These are phyloP conservation scores for Acarapis woodi DNA, from an alignment of 1,140 invertebrate species.

Conservation along the genomic window DNA sequence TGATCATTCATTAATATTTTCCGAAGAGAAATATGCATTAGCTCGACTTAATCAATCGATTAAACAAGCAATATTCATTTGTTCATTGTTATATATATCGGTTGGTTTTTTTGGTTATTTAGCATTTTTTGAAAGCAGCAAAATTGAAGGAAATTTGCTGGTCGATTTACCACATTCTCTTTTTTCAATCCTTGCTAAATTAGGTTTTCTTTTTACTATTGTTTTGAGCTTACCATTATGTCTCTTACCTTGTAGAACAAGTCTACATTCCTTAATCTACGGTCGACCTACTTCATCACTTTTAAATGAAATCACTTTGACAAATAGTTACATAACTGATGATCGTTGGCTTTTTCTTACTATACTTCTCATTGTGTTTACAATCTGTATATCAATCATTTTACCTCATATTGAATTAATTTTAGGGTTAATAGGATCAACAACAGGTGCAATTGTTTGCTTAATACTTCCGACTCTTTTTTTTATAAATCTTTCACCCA, in stretches of 20 bases:
- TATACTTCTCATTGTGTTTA: conserved; percentile 12
- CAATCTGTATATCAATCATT: conserved; percentile 22
- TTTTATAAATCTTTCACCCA: conserved; percentile 22
- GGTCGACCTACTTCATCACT: background rate
- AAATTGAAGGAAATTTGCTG: conserved; percentile 53
- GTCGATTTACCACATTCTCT: conserved; percentile 47
- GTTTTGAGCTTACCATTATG: conserved; percentile 84
- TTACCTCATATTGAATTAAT: conserved; percentile 73
- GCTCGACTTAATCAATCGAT: conserved; percentile 66
- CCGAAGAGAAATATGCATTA: conserved; percentile 46
- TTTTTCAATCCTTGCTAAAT: conserved; percentile 54
- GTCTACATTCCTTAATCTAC: conserved; percentile 53
- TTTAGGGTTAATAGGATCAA: conserved; percentile 64
- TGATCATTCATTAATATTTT: conserved; percentile 24
- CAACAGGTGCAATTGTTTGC: conserved; percentile 75
- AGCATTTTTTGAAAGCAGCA: conserved; percentile 41
- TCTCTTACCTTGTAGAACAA: conserved; percentile 79
- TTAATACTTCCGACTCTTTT: conserved; percentile 55
- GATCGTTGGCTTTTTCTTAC: conserved; percentile 13
- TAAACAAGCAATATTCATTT: conserved; percentile 60
- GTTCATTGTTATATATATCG: conserved; percentile 35
- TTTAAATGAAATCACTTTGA: conserved; percentile 5
- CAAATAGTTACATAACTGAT: conserved; percentile 12
- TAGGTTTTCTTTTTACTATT: conserved; percentile 75
- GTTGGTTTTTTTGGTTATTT: conserved; percentile 86